A percentile compares a stretch with the other conserved stretches of the same genome.
phyloP scores from a whole-genome alignment of 2,797 vertebrate species.

The Ctenochaetus hawaiiensis region DNA sequence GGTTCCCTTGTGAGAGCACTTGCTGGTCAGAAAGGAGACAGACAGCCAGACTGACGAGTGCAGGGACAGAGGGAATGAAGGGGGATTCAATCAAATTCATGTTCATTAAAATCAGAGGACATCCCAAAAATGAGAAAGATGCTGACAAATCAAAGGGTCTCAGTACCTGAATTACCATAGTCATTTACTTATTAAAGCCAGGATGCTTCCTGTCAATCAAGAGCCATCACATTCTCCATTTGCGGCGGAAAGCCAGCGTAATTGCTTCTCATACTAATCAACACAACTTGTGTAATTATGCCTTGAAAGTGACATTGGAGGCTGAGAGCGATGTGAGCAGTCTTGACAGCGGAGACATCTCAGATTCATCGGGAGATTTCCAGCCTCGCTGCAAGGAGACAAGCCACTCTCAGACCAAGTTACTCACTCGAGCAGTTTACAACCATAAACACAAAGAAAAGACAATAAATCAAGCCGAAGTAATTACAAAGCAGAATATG shows the following conservation, averaged over 20 bases:
- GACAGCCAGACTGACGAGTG: constrained; percentile 43
- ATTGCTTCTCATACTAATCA: constrained; percentile 92
- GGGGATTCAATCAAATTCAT: constrained; percentile 78
- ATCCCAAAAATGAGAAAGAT: constrained; percentile 82
- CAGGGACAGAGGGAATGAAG: constrained; percentile 49
- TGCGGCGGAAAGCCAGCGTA: constrained; percentile 88
- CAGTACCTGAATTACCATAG: constrained; percentile 90
- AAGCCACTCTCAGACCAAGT: constrained; percentile 82
- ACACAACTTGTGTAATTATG: constrained; percentile 91
- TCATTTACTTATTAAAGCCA: constrained; percentile 90
- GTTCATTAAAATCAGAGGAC: constrained; percentile 87
- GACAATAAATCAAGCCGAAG: constrained; percentile 83
- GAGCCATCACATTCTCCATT: constrained; percentile 88
- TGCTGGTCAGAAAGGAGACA: constrained; percentile 56
- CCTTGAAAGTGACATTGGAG: constrained; percentile 91
- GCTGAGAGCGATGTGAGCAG: constrained; percentile 83
- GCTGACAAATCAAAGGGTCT: constrained; percentile 89
- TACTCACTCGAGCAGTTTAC: constrained; percentile 82
- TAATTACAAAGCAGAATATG: constrained; percentile 86
- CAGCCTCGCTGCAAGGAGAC: constrained; percentile 81
- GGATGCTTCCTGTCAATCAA: constrained; percentile 90
- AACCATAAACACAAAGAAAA: constrained; percentile 85
- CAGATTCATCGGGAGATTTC: constrained; percentile 86
- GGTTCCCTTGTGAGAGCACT: constrained; percentile 50
- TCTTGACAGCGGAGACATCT: constrained; percentile 86